phyloP scores from a whole-genome alignment of 2,797 vertebrate species.

The Leptoclinus maculatus region DNA sequence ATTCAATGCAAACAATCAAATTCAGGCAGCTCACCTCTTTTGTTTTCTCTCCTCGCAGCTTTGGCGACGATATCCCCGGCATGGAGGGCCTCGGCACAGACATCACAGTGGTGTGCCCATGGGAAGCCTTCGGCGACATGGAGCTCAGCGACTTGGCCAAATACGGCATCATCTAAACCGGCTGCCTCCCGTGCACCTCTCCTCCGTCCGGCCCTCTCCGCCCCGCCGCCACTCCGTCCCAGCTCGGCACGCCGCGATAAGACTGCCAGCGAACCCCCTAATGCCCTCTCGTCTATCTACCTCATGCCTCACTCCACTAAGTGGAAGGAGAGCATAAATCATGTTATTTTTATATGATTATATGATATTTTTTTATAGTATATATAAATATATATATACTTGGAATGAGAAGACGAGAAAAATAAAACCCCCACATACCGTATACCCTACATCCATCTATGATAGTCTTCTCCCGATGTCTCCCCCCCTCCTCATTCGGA shows the following conservation, averaged over 20 bases:
- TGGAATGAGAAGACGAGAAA: conserved; percentile 75
- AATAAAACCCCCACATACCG: conserved; percentile 20
- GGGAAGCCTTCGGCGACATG: conserved; percentile 90
- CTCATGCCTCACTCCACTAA: conserved; percentile 61
- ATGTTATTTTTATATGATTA: conserved; percentile 69
- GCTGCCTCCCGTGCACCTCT: conserved; percentile 56
- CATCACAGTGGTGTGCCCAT: conserved; percentile 89
- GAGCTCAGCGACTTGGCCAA: conserved; percentile 89
- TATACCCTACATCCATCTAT: conserved; percentile 42
- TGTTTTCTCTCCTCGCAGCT: conserved; percentile 75
- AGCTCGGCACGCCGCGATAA: conserved; percentile 60
- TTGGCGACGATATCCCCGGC: conserved; percentile 97
- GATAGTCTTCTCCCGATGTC: conserved; percentile 10
- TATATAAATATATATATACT: conserved; percentile 54
- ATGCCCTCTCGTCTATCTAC: conserved; percentile 75
- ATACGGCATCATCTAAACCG: conserved; percentile 87
- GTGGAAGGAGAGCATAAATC: conserved; percentile 55
- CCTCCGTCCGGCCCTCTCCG: conserved; percentile 15
- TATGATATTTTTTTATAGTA: conserved; percentile 70
- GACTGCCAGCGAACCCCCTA: conserved; percentile 67
- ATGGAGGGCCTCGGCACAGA: conserved; percentile 96
- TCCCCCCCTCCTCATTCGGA: neutral
- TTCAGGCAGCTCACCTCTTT: conserved; percentile 5
- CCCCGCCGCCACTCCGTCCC: conserved; percentile 27
- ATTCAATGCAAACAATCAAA: too few relatives aligned